Base-by-base conservation (phyloP, 2,113 vertebrate genomes). In the Camelus bactrianus region DNA sequence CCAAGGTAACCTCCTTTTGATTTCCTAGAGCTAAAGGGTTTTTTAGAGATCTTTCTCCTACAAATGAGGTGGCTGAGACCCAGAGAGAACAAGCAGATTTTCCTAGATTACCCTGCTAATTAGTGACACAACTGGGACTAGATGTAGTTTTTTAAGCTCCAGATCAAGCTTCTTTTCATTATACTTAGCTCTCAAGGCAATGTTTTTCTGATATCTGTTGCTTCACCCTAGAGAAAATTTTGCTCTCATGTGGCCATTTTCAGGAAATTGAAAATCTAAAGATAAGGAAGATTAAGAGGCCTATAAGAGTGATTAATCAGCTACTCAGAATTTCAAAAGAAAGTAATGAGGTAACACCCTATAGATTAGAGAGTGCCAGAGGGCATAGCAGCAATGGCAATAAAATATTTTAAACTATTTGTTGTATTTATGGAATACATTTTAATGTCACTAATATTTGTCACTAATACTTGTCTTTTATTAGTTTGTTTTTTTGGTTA, bases 251-350 rank as follows among this genome's bases (percentile, higher is more conserved):
- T 84, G 24, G 65, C 60, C 60, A 54, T 89, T 91, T 85, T 91
- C 86, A 95, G 92, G 92, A 96, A 97, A 91, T 94, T 82, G 92
- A 97, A 96, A 81, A 96, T 91, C n/a, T 93, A 58, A 89, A 91
- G 89, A 91, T 93, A 89, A 95, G 65, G 60, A 91, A 85, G 89
- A 94, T 95, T 95, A 84, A 91, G 26, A 95, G 93, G 93, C 46
- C 26, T 77, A 19, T 52, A 93, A 89, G 30, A 76, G 35, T 80
- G 69, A 87, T 91, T 93, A 95, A 94, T 91, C 48, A 87, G 28
- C 48, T 93, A 35, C 80, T 95, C 81, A 80, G 35, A 89, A 94
- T 94, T 97, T 90, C 92, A 96, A 90, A 94, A 86, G 38, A 95
- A 89, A 87, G 46, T 64, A 94, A 87, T 92, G 46, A 69, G 20